These are phyloP conservation scores for Vidua chalybeata DNA, from an alignment of 2,113 vertebrate species.

Conservation along the genomic window DNA sequence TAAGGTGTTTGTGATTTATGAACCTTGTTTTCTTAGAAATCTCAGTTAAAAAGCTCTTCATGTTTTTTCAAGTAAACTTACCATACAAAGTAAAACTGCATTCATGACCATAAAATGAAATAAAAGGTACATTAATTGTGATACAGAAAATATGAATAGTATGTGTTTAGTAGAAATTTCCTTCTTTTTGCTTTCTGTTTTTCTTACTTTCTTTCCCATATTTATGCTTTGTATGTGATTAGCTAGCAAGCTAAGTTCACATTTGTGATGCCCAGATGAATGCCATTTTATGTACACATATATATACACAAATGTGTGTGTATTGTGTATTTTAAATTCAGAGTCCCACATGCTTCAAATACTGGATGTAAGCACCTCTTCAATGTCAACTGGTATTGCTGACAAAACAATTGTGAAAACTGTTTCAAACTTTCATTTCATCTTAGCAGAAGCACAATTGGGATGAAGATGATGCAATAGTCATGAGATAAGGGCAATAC, in stretches of 20 bases:
- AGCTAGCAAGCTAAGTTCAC: not conserved
- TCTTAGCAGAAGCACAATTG: not conserved
- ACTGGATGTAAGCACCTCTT: not conserved
- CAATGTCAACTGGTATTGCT: not conserved
- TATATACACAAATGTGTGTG: too few species aligned
- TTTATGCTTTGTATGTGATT: not conserved
- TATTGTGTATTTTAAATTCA: not conserved
- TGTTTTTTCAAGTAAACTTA: not conserved
- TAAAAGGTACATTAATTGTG: not conserved
- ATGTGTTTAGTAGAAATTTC: not conserved
- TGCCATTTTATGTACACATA: not conserved
- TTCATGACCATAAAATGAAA: not conserved
- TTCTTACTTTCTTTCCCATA: not conserved
- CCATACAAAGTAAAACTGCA: not conserved
- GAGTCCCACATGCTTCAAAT: not conserved
- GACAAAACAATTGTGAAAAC: not conserved
- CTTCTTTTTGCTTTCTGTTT: not conserved
- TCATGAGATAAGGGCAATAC: fast-evolving
- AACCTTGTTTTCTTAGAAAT: not conserved
- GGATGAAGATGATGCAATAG: not conserved
- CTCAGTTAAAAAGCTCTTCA: not conserved
- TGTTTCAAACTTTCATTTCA: not conserved
- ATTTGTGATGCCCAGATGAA: not conserved
- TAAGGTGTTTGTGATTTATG: not conserved
- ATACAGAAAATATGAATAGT: not conserved